A percentile compares a stretch with the other conserved stretches of the same genome.
Conservation (phyloP, 2,113 vertebrate genomes). For the Anolis carolinensis region DNA sequence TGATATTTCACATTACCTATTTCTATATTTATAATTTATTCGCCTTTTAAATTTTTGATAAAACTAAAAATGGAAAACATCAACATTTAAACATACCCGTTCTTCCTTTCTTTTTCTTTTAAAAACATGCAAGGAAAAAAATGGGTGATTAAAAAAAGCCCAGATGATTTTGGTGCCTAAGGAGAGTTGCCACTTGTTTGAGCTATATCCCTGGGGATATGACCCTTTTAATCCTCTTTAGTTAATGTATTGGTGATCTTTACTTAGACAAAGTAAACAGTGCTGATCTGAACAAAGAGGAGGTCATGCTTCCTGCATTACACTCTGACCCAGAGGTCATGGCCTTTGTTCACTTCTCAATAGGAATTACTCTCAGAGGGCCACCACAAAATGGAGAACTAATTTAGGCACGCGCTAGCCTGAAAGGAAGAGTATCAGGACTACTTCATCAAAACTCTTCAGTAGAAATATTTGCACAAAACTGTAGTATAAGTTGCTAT, state of each 20-base stretch:
- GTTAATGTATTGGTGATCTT: slow-evolving; percentile 93
- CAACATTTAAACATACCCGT: neutral
- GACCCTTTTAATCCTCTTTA: slow-evolving; percentile 89
- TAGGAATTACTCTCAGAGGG: slow-evolving; percentile 86
- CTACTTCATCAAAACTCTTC: slow-evolving; percentile 38
- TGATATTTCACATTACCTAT: neutral
- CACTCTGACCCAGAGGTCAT: slow-evolving; percentile 86
- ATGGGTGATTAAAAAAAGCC: neutral
- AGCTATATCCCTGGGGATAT: slow-evolving; percentile 83
- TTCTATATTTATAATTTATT: too few species aligned
- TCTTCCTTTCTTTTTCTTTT: too few species aligned
- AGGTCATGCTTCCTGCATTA: slow-evolving; percentile 85
- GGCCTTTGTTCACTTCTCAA: slow-evolving; percentile 87
- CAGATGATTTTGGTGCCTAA: slow-evolving; percentile 65
- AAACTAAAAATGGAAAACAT: neutral
- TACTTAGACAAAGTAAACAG: slow-evolving; percentile 94
- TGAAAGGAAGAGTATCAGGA: slow-evolving; percentile 66
- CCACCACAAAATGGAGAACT: slow-evolving; percentile 87
- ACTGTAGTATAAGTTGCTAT: slow-evolving; percentile 12
- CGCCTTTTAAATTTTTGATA: neutral
- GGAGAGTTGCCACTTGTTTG: slow-evolving; percentile 73
- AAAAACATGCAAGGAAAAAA: neutral
- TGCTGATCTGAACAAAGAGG: slow-evolving; percentile 79
- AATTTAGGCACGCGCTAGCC: slow-evolving; percentile 88
- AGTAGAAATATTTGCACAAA: neutral